These are phyloP conservation scores for Acleris sparsana DNA, from an alignment of 2,888 invertebrate species.

Conservation along the genomic window DNA sequence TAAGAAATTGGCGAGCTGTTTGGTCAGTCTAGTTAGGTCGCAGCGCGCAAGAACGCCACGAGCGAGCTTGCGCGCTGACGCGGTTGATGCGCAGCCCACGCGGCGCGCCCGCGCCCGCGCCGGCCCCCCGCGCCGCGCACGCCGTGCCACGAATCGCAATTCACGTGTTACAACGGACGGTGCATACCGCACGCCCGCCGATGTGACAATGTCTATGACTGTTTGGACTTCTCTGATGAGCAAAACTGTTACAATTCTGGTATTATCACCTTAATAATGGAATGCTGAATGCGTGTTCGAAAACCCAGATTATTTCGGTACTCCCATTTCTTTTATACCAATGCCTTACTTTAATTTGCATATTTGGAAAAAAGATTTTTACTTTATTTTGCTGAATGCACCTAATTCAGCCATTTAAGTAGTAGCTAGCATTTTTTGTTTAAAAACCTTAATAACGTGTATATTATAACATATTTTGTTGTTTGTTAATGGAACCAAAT, in stretches of 20 bases:
- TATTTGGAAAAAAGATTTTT: neutral
- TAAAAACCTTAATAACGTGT: too few species aligned
- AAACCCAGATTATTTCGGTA: conserved; percentile 37
- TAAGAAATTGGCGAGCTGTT: too few species aligned
- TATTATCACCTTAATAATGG: conserved; percentile 60
- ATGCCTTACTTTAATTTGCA: conserved; percentile 7
- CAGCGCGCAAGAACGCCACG: too few species aligned
- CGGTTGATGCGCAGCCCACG: conserved; percentile 63
- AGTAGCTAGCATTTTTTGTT: too few species aligned
- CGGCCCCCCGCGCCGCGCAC: conserved; percentile 57
- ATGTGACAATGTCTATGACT: conserved; percentile 96
- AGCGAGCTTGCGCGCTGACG: conserved; percentile 10
- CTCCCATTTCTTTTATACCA: conserved; percentile 19
- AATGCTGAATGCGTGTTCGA: conserved; percentile 58
- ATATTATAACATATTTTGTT: too few species aligned
- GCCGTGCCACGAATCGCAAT: conserved; percentile 85
- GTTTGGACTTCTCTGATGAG: conserved; percentile 95
- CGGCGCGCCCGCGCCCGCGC: conserved; percentile 63
- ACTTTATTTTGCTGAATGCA: too few species aligned
- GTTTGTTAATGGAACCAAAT: too few species aligned
- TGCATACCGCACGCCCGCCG: conserved; percentile 91
- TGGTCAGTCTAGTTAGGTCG: too few species aligned
- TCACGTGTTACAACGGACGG: conserved; percentile 88
- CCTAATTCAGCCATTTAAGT: too few species aligned
- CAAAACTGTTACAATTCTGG: conserved; percentile 89